Percentiles rank a stretch among this genome's conserved stretches.
These are phyloP conservation scores for Phortica variegata DNA, from an alignment of 1,140 invertebrate genomes.

Conservation along the genomic window DNA sequence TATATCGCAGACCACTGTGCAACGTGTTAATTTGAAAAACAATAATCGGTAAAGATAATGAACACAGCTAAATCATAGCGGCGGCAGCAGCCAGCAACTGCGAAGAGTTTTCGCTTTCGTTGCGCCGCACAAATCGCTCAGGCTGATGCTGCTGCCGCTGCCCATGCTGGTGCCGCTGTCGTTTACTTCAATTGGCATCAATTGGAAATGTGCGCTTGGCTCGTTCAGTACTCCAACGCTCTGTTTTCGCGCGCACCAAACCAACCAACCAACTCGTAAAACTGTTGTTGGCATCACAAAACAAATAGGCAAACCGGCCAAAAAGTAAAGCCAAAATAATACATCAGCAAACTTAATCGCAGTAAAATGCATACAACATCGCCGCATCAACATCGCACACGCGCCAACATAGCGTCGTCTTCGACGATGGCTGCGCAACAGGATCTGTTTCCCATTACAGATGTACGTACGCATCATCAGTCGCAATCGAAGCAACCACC, in stretches of 20 bases:
- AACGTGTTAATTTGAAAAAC: no score
- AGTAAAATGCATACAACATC: constrained; percentile 43
- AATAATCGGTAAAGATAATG: no score
- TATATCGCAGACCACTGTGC: no score
- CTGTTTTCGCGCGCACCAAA: constrained; percentile 9
- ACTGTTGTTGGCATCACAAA: no score
- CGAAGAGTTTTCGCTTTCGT: no score
- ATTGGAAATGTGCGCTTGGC: constrained; percentile 41
- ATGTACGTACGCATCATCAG: constrained; percentile 20
- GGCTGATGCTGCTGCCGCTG: no score
- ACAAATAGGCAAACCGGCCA: no score
- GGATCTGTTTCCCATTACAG: constrained; percentile 31
- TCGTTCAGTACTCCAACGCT: constrained; percentile 39
- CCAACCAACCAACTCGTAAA: no score
- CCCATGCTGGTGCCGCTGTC: background rate
- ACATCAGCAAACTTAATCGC: background rate
- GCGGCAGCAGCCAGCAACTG: no score
- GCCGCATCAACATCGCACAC: constrained; percentile 44
- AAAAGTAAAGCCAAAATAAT: no score
- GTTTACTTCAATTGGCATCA: constrained; percentile 16
- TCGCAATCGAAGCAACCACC: constrained; percentile 12
- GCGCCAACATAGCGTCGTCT: constrained; percentile 21
- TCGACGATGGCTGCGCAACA: constrained; percentile 9
- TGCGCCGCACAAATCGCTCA: no score
- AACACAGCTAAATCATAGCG: no score